Conservation (phyloP, 2,888 invertebrate species). For the Oxycera nigricornis region DNA sequence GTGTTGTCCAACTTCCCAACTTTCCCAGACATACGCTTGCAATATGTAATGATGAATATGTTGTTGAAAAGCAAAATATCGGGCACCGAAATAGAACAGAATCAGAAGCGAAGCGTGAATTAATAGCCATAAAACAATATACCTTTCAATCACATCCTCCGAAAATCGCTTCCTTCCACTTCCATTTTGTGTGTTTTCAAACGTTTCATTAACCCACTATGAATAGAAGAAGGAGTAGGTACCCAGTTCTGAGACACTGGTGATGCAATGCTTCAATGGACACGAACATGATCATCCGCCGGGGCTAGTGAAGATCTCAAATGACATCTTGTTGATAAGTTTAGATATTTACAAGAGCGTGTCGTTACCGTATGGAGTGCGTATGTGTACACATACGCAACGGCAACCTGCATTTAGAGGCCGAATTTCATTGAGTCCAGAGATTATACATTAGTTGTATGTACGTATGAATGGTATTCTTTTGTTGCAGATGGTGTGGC, state of each 20-base stretch:
- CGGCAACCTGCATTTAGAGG: constrained; percentile 16
- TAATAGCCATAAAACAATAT: constrained; percentile 37
- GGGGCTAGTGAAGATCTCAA: constrained; percentile 21
- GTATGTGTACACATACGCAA: background rate
- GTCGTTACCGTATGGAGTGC: background rate
- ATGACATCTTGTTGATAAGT: constrained; percentile 29
- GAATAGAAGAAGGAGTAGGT: background rate
- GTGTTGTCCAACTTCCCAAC: constrained; percentile 1
- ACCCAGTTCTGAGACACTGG: background rate
- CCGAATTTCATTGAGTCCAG: constrained; percentile 11
- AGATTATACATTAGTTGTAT: no score
- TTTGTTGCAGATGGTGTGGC: no score
- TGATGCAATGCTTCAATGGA: constrained; percentile 2
- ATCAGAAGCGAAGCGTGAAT: constrained; percentile 1
- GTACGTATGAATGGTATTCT: no score
- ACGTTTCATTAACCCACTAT: background rate
- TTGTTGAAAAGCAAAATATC: constrained; percentile 34
- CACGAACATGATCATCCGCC: background rate
- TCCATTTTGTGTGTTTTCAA: background rate
- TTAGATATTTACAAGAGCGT: constrained; percentile 24
- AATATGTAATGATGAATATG: background rate
- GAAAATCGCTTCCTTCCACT: constrained; percentile 33
- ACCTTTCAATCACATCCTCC: constrained; percentile 37
- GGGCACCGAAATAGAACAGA: constrained; percentile 1
- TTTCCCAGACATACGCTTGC: background rate